Evolutionary conservation across 2,888 invertebrate species (phyloP).

Genomic region (Sarcophaga variegata): DNA sequence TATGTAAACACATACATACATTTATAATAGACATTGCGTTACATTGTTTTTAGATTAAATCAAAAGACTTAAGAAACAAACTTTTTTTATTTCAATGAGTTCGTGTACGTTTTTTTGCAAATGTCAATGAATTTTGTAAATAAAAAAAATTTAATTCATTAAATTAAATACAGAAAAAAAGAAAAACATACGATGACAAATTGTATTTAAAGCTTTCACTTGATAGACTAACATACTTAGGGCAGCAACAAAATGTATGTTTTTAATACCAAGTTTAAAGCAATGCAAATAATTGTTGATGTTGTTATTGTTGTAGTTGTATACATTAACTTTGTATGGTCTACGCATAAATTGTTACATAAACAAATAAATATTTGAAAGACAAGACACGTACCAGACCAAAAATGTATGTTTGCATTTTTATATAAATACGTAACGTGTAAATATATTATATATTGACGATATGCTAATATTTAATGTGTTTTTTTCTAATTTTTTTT

Average conservation of each 20-base stretch:
- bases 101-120: neutral
- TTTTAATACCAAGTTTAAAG: conserved; percentile 45
- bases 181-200: neutral
- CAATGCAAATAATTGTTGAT: conserved; percentile 10
- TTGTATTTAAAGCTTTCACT: neutral
- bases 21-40: neutral
- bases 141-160: neutral
- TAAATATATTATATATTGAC: too few relatives aligned
- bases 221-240: conserved; percentile 29
- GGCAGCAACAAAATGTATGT: conserved; percentile 32
- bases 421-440: neutral
- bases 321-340: neutral
- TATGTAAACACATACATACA: too few relatives aligned
- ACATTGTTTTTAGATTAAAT: conserved; percentile 10
- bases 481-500: too few relatives aligned
- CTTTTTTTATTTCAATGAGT: conserved; percentile 20
- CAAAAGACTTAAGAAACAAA: neutral
- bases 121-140: conserved; percentile 42
- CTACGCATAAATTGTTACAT: conserved; percentile 50
- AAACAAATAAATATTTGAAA: conserved; percentile 54
- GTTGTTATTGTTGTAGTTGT: neutral
- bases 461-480: too few relatives aligned
- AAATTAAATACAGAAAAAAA: neutral
- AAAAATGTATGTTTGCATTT: conserved; percentile 33
- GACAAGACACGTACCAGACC: conserved; percentile 55